Percentiles rank a stretch among this genome's conserved stretches.
phyloP scores from a whole-genome alignment of 2,888 invertebrate genomes.

The Amphipoea lucens region DNA sequence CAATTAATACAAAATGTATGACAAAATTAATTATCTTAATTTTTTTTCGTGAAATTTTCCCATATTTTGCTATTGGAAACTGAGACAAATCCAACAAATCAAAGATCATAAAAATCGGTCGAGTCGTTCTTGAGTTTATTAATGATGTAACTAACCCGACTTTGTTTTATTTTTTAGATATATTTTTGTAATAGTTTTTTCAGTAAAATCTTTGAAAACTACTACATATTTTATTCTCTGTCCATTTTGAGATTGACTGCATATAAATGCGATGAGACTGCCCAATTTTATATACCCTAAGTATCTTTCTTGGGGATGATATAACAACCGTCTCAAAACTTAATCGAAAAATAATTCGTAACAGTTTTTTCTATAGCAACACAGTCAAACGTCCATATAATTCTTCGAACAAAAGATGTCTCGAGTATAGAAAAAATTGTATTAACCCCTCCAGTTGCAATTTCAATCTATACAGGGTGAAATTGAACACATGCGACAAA shows the following conservation, averaged over 20 bases:
- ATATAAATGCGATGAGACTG: neutral
- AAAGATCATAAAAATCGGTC: no score
- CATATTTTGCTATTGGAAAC: no score
- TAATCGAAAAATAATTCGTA: neutral
- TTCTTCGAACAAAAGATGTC: neutral
- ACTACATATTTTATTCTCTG: neutral
- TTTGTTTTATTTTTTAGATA: no score
- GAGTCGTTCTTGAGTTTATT: no score
- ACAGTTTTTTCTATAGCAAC: neutral
- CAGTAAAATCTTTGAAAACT: neutral
- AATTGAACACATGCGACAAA: no score
- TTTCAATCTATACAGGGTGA: neutral
- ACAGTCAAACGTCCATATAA: neutral
- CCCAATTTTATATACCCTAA: neutral
- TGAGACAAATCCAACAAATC: no score
- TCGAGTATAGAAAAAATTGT: neutral
- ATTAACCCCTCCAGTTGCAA: slow-evolving; percentile 8
- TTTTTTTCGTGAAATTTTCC: no score
- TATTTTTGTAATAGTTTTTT: neutral
- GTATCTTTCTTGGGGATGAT: neutral
- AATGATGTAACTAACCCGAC: no score
- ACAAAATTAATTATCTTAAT: no score
- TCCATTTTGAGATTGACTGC: neutral
- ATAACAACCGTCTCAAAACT: neutral
- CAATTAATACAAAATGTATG: no score